Evolutionary conservation across 2,797 vertebrate species (phyloP).

Genomic region (Syngnathus acus): DNA sequence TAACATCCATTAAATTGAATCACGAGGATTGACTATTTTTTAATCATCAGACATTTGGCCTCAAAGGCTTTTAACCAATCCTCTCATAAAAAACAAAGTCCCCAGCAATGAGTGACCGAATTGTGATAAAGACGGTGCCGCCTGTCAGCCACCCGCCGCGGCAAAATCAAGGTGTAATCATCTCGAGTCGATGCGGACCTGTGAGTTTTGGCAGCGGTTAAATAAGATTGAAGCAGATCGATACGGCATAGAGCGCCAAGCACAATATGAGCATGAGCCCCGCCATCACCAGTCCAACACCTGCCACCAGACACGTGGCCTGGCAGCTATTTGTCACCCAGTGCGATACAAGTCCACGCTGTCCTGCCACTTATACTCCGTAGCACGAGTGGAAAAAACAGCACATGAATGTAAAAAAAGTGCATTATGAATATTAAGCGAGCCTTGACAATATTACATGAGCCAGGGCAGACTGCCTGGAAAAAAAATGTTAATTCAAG

Average conservation of each 20-base stretch:
- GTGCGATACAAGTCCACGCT: constrained; percentile 8
- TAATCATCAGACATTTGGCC: neutral
- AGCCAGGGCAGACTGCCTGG: too few species aligned
- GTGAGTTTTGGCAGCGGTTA: constrained; percentile 60
- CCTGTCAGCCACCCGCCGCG: neutral
- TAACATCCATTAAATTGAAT: too few species aligned
- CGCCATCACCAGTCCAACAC: constrained; percentile 16
- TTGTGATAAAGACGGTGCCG: neutral
- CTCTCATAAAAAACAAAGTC: constrained; percentile 3
- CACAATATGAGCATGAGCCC: constrained; percentile 18
- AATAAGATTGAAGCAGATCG: constrained; percentile 58
- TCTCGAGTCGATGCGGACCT: constrained; percentile 51
- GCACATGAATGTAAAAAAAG: too few species aligned
- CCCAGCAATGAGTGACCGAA: neutral
- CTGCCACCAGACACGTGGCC: constrained; percentile 36
- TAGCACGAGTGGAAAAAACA: neutral
- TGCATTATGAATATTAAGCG: too few species aligned
- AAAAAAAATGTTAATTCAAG: too few species aligned
- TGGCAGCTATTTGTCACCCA: constrained; percentile 43
- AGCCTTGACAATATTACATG: too few species aligned
- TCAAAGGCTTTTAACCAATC: constrained; percentile 4
- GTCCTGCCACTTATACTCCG: neutral
- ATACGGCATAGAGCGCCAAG: constrained; percentile 40
- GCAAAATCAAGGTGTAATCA: constrained; percentile 45
- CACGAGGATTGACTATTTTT: neutral